Base-by-base conservation (phyloP, 35 echinoderm and acorn worm genomes). In the Ophiothrix spiculata region DNA sequence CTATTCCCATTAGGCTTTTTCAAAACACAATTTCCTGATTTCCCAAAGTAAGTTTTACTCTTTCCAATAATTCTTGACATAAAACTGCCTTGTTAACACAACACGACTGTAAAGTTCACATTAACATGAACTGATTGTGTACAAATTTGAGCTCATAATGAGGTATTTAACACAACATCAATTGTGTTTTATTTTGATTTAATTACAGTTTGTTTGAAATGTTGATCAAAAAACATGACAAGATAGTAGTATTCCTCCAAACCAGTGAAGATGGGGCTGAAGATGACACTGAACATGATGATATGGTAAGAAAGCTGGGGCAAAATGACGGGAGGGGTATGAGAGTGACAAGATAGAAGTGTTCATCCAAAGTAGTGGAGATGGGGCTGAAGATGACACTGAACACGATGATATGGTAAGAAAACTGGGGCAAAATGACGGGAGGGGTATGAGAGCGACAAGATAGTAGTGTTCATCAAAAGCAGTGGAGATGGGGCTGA, bases 211-310 rank as follows among this genome's bases (percentile, higher is more conserved):
- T 99, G 90, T 99, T 99, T 91, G 96, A 99, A 60, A 85, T 94
- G 19, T 74, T 99, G 86, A 94, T 88, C 75, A 99, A 92, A 80
- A 99, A 99, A 80, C 96, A 99, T 81, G 92, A 93, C 60, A 91
- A 94, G 41, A 99, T 99, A 17, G 86, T 99, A 4, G 86, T 82
- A 35, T 92, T 94, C 32, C 89, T 99, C 0, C 56, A 89, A 79
- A 75, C 76, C 1, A 86, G 84, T 54, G 89, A 87, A 56, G 80
- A 45, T 3, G n/a, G 82, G 2, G 56, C 93, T 4, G 77, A 86
- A 49, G 94, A 90, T 13, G 90, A 93, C 35, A 36, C 79, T 1
- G 89, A 91, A 75, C 85, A 94, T 56, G 92, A 94, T 75, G 89
- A 94, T 46, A 49, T 94, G 89, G 96, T 94, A 91, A 81, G 95